Conservation (phyloP, 53 echinoderm and acorn worm genomes). For the Patiria pectinifera region DNA sequence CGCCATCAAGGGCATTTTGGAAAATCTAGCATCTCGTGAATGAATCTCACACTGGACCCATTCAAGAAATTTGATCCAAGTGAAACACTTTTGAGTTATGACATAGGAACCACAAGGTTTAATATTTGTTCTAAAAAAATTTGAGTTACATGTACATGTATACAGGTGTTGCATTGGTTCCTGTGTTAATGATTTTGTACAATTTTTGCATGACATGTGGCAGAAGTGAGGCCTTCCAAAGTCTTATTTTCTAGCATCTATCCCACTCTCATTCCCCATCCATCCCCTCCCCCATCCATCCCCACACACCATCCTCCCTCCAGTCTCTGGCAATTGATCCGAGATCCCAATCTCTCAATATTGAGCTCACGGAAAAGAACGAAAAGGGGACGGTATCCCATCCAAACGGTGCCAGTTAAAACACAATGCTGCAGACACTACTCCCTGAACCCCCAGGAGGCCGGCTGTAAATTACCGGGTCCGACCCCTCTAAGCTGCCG, state of each 20-base stretch:
- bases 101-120: too few relatives aligned
- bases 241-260: background rate
- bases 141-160: background rate
- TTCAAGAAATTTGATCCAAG: too few relatives aligned
- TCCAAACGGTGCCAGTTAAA: conserved; percentile 7
- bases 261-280: background rate
- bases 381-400: background rate
- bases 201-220: background rate
- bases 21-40: too few relatives aligned
- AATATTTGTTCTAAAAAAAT: too few relatives aligned
- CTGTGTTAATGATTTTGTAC: background rate
- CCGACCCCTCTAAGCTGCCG: conserved; percentile 36
- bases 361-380: background rate
- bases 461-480: conserved; percentile 34
- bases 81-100: too few relatives aligned
- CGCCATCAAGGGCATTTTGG: too few relatives aligned
- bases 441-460: conserved; percentile 37
- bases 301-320: too few relatives aligned
- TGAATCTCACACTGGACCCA: too few relatives aligned
- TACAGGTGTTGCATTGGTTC: background rate
- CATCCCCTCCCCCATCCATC: too few relatives aligned
- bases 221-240: background rate
- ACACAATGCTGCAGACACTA: background rate
- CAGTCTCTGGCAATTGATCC: background rate
- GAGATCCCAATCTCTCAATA: conserved; percentile 53